Evolutionary conservation across 2,113 vertebrate species (phyloP).

Genomic region (Zeus faber): DNA sequence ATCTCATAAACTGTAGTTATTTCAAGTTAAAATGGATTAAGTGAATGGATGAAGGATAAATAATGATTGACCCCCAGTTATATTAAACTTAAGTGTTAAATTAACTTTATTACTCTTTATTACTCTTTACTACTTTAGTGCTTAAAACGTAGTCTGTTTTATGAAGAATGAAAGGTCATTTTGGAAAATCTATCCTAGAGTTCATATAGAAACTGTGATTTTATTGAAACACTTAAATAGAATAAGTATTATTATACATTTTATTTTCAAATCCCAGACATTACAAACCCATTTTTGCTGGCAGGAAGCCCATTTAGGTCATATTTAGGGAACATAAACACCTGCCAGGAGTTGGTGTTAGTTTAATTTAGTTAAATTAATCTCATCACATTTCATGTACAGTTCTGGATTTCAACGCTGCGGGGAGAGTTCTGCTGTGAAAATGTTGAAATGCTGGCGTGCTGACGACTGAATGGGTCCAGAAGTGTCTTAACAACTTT

Average conservation of each 20-base stretch:
- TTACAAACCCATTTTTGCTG: neutral
- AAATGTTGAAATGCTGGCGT: constrained; percentile 19
- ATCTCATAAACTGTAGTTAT: constrained; percentile 34
- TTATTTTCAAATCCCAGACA: neutral
- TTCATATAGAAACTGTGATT: constrained; percentile 41
- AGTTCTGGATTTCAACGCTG: constrained; percentile 13
- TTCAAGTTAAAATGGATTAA: constrained; percentile 15
- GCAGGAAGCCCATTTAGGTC: neutral
- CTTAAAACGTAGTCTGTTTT: neutral
- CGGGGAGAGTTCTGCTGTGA: constrained; percentile 7
- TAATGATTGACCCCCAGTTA: constrained; percentile 4
- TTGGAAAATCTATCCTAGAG: constrained; percentile 13
- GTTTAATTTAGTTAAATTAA: constrained; percentile 8
- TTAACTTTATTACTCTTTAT: constrained; percentile 9
- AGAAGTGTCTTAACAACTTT: constrained; percentile 24
- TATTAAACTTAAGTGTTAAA: constrained; percentile 15
- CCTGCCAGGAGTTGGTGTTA: constrained; percentile 58
- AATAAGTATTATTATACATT: constrained; percentile 3
- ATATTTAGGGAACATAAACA: constrained; percentile 10
- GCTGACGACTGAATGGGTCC: constrained; percentile 30
- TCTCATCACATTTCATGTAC: constrained; percentile 17
- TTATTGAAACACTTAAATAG: constrained; percentile 49
- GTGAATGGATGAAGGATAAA: neutral
- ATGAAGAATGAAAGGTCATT: neutral
- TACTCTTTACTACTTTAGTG: too few species aligned